Conservation (phyloP, 2,797 vertebrate genomes). For the Poliocrania exsul region DNA sequence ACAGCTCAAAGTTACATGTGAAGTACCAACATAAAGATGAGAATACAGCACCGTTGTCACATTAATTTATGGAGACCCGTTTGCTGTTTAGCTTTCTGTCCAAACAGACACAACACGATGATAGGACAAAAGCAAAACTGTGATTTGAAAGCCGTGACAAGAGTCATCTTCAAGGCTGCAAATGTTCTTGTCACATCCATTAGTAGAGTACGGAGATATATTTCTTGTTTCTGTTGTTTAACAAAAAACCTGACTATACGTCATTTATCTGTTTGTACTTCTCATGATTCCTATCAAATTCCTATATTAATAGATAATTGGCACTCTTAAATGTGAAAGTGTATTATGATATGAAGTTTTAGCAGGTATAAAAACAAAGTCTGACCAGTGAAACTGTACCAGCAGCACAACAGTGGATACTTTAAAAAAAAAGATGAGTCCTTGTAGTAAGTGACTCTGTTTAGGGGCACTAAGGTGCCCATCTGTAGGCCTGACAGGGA, state of each 20-base stretch:
- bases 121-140: neutral
- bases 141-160: neutral
- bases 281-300: neutral
- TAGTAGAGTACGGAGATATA: neutral
- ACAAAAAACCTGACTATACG: neutral
- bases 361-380: neutral
- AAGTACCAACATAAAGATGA: neutral
- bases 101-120: neutral
- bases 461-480: neutral
- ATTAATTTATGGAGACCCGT: neutral
- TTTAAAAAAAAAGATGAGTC: fast-evolving
- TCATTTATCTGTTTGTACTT: neutral
- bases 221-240: neutral
- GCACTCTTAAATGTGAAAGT: neutral
- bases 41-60: neutral
- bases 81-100: neutral
- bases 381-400: neutral
- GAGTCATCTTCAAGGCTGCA: neutral
- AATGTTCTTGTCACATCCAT: neutral
- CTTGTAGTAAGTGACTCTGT: neutral
- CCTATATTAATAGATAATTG: neutral
- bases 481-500: neutral
- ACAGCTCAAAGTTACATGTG: neutral
- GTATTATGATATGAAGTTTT: neutral
- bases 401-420: neutral